Conservation (phyloP, 2,113 vertebrate genomes). For the Geothlypis trichas region DNA sequence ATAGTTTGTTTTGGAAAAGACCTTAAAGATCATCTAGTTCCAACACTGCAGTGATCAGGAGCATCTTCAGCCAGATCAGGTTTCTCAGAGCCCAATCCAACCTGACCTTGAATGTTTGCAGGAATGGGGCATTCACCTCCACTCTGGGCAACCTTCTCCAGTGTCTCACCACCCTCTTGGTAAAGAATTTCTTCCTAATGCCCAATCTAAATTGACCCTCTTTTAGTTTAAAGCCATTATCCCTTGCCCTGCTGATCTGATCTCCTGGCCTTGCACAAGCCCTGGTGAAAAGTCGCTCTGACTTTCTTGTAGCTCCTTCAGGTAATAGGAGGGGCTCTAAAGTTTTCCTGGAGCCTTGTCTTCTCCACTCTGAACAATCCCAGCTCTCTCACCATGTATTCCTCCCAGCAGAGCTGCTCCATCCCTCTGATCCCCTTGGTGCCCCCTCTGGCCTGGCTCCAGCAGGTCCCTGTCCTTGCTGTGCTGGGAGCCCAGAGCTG, state of each 20-base stretch:
- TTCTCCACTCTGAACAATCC: neutral
- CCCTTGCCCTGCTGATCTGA: neutral
- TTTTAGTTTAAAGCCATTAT: neutral
- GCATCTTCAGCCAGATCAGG: neutral
- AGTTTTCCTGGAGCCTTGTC: neutral
- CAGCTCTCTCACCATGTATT: fast-evolving
- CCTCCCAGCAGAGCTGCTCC: fast-evolving
- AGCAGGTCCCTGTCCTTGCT: neutral
- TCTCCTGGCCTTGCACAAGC: neutral
- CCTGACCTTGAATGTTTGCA: neutral
- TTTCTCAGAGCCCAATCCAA: fast-evolving
- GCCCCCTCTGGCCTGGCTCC: neutral
- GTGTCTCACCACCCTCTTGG: neutral
- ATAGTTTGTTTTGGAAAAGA: neutral
- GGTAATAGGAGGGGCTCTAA: neutral
- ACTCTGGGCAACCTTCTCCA: neutral
- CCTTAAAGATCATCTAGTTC: neutral
- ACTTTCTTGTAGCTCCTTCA: neutral
- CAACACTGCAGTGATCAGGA: neutral
- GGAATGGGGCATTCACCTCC: neutral
- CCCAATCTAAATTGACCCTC: neutral
- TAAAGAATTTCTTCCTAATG: neutral
- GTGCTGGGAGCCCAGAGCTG: neutral
- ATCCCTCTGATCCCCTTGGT: neutral
- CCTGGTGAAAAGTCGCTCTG: neutral